phyloP scores from a whole-genome alignment of 2,888 invertebrate genomes.

The Epinotia nisella region DNA sequence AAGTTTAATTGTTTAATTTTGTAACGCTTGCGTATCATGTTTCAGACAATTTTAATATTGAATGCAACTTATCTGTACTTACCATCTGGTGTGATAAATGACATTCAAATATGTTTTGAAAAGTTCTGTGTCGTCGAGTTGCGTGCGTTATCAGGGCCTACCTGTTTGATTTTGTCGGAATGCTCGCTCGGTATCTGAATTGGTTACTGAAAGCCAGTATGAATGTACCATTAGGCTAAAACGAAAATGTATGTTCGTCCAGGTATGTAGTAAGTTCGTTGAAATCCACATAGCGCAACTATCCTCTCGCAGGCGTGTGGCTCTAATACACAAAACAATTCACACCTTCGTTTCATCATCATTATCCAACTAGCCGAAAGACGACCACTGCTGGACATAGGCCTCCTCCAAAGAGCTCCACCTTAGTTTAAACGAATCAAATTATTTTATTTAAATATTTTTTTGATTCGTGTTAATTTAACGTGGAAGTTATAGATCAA shows the following conservation, averaged over 20 bases:
- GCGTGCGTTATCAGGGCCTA: conserved; percentile 1
- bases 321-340: not conserved
- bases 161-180: conserved; percentile 19
- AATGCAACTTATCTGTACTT: not conserved
- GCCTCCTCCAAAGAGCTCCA: no score
- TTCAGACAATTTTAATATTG: not conserved
- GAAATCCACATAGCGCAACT: not conserved
- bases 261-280: conserved; percentile 4
- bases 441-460: no score
- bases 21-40: not conserved
- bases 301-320: not conserved
- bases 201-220: conserved; percentile 10
- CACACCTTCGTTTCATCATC: no score
- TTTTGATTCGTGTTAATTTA: no score
- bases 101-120: not conserved
- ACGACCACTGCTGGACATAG: no score
- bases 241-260: conserved; percentile 19
- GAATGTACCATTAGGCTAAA: conserved; percentile 31
- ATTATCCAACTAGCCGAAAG: no score
- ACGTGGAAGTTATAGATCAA: no score
- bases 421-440: no score
- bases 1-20: not conserved
- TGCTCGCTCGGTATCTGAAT: conserved; percentile 15
- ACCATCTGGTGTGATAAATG: not conserved
- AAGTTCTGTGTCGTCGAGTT: conserved; percentile 6